Percentiles rank a stretch among this genome's conserved stretches.
Conservation (phyloP, 2,797 vertebrate species). For the Pagetopsis macropterus region DNA sequence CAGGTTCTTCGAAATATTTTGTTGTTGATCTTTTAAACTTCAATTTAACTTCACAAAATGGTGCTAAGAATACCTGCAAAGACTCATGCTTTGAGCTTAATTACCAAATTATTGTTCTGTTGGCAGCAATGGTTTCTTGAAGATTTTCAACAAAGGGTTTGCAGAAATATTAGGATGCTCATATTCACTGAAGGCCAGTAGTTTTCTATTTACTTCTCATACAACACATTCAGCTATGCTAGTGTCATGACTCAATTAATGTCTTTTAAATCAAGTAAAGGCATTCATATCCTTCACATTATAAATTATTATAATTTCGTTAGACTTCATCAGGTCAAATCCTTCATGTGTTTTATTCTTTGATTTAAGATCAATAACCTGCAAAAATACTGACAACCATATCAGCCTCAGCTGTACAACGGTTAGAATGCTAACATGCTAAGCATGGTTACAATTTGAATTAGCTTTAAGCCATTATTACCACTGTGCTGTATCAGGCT, state of each 20-base stretch:
- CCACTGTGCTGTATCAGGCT: no score
- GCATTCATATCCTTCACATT: not conserved
- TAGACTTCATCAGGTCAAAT: no score
- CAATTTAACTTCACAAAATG: conserved; percentile 1
- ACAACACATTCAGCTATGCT: not conserved
- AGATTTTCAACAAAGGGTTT: not conserved
- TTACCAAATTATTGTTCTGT: conserved; percentile 8
- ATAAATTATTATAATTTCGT: not conserved
- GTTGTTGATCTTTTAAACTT: conserved; percentile 1
- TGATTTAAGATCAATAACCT: not conserved
- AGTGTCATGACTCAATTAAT: no score
- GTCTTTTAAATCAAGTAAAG: not conserved
- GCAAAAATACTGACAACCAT: not conserved
- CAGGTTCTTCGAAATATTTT: conserved; percentile 2
- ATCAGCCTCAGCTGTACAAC: not conserved
- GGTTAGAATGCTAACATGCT: no score
- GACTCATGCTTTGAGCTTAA: not conserved
- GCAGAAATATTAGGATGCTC: conserved; percentile 17
- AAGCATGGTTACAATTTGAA: no score
- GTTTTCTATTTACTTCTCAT: no score
- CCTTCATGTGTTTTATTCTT: not conserved
- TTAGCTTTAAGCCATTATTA: no score
- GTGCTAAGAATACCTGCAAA: conserved; percentile 16
- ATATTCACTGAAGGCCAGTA: not conserved
- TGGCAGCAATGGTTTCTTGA: conserved; percentile 15